phyloP scores from a whole-genome alignment of 2,797 vertebrate species.

The Lindbergichthys nudifrons region DNA sequence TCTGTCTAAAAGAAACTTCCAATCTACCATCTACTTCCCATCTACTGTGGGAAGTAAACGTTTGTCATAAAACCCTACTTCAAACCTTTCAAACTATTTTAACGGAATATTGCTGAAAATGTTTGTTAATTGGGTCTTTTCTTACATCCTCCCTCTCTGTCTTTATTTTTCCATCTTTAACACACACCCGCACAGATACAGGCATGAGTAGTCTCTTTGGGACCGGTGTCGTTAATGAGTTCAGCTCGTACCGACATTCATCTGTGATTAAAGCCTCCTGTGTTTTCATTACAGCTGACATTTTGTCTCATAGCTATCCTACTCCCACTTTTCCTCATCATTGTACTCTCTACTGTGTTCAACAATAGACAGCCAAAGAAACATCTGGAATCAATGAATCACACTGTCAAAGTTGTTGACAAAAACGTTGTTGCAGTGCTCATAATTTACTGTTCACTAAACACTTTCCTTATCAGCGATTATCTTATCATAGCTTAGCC shows the following conservation, averaged over 20 bases:
- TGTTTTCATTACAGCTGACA: slow-evolving; percentile 53
- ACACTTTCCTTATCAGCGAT: not conserved
- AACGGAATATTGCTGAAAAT: no score
- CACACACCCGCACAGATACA: slow-evolving; percentile 1
- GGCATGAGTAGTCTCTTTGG: slow-evolving; percentile 43
- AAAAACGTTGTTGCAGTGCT: not conserved
- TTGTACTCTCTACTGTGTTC: not conserved
- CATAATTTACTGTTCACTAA: not conserved
- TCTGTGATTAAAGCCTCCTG: slow-evolving; percentile 70
- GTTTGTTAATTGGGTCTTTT: not conserved
- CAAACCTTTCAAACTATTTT: not conserved
- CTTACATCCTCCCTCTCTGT: not conserved
- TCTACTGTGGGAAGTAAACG: no score
- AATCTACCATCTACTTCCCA: no score
- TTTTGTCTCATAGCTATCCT: slow-evolving; percentile 14
- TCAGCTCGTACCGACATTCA: slow-evolving; percentile 52
- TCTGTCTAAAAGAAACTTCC: no score
- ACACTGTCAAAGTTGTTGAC: not conserved
- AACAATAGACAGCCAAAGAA: not conserved
- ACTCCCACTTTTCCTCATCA: not conserved
- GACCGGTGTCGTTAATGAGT: slow-evolving; percentile 63
- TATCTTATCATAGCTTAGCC: not conserved
- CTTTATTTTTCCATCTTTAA: slow-evolving; percentile 5
- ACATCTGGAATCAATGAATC: not conserved
- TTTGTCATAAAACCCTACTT: not conserved